Evolutionary conservation across 1,140 invertebrate genomes (phyloP), one percentile per base, ranked within the genome.

Genomic region (Eupristina koningsbergeri): DNA sequence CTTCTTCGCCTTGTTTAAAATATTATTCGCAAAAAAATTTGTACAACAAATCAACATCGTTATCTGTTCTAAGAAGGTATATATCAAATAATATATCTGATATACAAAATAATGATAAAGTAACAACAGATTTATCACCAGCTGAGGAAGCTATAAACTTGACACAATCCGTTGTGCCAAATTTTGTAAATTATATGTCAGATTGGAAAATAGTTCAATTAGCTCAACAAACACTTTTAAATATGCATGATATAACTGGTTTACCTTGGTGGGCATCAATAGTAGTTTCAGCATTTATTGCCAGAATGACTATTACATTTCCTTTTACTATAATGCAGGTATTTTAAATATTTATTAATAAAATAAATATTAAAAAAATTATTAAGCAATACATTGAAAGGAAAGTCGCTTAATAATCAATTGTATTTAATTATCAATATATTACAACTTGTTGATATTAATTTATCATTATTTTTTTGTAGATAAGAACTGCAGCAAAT

Each of bases 231-330:
- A 93, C 93, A 36, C 88, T 97, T 36, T 87, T 95, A 67, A 89
- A 91, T 80, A 90, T 97, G 47, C 97, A 98, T 91, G 94, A 95
- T 81, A 87, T 88, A 11, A 94, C 94, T 11, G 96, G 96, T 9
- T 89, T 97, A 34, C 95, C 96, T 64, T 98, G 97, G 97, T 98
- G 97, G 96, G 94, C 94, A 1, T 94, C 95, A 26, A 96, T 98
- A 82, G 88, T 96, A 7, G 83, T 96, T 2, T 93, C 95, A 17
- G 97, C 97, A 15, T 88, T 96, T 77, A 80, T 95, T 13, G 88
- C 96, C 63, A 93, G 96, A 88, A 90, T 93, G 22, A 47, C 92
- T 26, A 91, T 97, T 71, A 97, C 96, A 29, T 88, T 98, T 34
- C 97, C 97, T 5, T 87, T 98, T 58, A 93, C 95, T 67, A 87